These are phyloP conservation scores for Catharus minimus DNA, from an alignment of 2,113 vertebrate genomes.

Conservation along the genomic window DNA sequence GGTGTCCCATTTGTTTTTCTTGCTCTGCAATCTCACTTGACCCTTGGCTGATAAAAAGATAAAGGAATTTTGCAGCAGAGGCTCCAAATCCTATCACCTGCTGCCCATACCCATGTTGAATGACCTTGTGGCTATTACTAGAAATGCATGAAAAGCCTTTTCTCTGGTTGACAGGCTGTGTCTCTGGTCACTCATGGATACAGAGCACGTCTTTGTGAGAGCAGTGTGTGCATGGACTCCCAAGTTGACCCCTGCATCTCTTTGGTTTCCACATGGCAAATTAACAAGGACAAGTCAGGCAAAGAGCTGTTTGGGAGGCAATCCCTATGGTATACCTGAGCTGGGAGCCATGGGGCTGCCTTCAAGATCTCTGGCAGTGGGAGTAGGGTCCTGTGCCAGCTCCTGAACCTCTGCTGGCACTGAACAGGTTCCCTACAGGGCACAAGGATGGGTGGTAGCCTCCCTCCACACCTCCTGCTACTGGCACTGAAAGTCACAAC, in stretches of 20 bases:
- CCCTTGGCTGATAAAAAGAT: not conserved
- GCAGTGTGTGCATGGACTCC: not conserved
- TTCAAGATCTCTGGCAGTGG: not conserved
- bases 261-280: not conserved
- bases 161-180: constrained; percentile 12
- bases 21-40: not conserved
- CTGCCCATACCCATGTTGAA: not conserved
- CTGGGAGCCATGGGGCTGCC: rapidly evolving
- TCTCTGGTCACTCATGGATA: not conserved
- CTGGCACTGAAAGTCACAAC: not conserved
- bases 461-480: not conserved
- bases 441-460: not conserved
- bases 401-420: not conserved
- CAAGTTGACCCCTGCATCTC: not conserved
- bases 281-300: not conserved
- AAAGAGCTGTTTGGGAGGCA: not conserved
- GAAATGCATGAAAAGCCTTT: constrained; percentile 35
- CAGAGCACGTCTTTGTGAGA: not conserved
- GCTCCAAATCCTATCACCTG: not conserved
- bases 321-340: not conserved
- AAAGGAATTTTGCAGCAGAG: constrained; percentile 5
- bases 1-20: constrained; percentile 6
- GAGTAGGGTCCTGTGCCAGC: not conserved
- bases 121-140: constrained; percentile 37
- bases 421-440: not conserved